A percentile compares a stretch with the other conserved stretches of the same genome.
phyloP scores from a whole-genome alignment of 2,888 invertebrate genomes.

The Diadegma fenestrale region DNA sequence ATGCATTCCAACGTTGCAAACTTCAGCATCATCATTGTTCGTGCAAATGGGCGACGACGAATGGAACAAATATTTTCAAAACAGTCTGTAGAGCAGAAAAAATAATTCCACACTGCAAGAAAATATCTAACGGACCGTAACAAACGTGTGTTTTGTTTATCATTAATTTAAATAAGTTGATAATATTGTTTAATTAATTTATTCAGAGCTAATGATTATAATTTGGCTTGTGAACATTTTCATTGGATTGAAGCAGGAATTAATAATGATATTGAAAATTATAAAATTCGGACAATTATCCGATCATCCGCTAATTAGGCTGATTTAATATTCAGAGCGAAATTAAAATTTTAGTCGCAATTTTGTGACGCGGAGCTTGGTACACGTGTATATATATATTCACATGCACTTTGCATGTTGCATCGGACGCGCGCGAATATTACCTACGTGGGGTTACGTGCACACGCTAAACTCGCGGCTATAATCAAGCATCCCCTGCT shows the following conservation, averaged over 20 bases:
- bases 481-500: conserved; percentile 14
- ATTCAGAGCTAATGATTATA: background rate
- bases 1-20: no score
- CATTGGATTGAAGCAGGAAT: background rate
- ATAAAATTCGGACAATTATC: conserved; percentile 6
- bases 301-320: conserved; percentile 5
- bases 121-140: background rate
- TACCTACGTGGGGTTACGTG: conserved; percentile 34
- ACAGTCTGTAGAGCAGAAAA: background rate
- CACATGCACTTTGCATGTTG: conserved; percentile 43
- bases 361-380: background rate
- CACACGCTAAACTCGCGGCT: conserved; percentile 9
- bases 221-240: background rate
- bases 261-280: background rate
- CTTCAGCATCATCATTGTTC: no score
- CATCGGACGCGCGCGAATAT: conserved; percentile 41
- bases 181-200: background rate
- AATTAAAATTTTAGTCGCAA: conserved; percentile 28
- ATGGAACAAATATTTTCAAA: background rate
- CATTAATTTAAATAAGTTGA: background rate
- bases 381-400: background rate
- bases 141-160: background rate
- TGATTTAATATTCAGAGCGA: background rate
- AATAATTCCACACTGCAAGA: background rate
- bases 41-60: background rate